These are phyloP conservation scores for Lobophora halterata DNA, from an alignment of 2,888 invertebrate species.

Conservation along the genomic window DNA sequence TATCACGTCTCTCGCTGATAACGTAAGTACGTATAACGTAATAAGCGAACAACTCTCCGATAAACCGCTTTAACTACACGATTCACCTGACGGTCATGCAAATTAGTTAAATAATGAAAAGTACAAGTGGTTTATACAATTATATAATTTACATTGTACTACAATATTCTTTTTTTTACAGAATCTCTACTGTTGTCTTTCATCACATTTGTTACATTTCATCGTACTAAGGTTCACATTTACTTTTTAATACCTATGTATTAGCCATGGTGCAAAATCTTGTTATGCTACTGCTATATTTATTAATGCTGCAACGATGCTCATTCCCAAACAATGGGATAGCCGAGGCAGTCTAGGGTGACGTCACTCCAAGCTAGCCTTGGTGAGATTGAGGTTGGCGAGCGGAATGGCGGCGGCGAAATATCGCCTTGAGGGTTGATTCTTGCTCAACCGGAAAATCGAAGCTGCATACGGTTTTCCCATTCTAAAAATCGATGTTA, in stretches of 20 bases:
- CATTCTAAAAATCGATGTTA: conserved; percentile 21
- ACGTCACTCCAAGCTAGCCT: conserved; percentile 74
- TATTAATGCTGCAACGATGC: conserved; percentile 62
- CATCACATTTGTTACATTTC: too few species aligned
- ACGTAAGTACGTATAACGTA: conserved; percentile 55
- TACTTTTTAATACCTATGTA: too few species aligned
- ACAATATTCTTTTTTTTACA: too few species aligned
- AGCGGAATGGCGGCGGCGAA: conserved; percentile 66
- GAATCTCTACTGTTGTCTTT: too few species aligned
- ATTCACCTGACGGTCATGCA: conserved; percentile 10
- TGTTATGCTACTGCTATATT: conserved; percentile 26
- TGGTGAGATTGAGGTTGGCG: conserved; percentile 74
- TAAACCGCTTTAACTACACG: conserved; percentile 42
- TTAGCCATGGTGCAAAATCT: too few species aligned
- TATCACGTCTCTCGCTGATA: conserved; percentile 70
- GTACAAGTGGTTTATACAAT: too few species aligned
- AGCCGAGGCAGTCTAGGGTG: conserved; percentile 40
- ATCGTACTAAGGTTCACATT: too few species aligned
- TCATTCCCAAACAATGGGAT: conserved; percentile 68
- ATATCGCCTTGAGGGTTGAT: conserved; percentile 66
- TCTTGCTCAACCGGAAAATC: conserved; percentile 52
- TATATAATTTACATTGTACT: too few species aligned
- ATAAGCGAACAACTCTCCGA: conserved; percentile 50
- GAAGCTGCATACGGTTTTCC: conserved; percentile 42
- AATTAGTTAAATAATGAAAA: too few species aligned